Evolutionary conservation across 2,113 vertebrate species (phyloP).

Genomic region (Cyanoderma ruficeps): DNA sequence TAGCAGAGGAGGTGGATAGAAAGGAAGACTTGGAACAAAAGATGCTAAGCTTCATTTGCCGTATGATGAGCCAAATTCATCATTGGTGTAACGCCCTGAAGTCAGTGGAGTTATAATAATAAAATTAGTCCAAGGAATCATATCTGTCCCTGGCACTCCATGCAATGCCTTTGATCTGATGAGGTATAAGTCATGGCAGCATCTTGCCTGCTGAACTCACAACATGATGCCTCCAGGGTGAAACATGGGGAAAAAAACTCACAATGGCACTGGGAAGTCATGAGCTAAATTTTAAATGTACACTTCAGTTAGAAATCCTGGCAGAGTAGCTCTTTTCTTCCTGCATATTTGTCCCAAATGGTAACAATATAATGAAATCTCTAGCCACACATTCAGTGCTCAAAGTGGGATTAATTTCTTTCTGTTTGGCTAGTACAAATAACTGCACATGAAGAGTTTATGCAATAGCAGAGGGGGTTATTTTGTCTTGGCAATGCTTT

Average conservation of each 20-base stretch:
- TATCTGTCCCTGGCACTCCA: background rate
- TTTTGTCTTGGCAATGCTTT: conserved; percentile 52
- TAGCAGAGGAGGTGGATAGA: conserved; percentile 55
- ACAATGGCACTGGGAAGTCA: background rate
- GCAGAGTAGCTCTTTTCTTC: background rate
- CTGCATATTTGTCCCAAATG: conserved; percentile 22
- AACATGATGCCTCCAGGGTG: background rate
- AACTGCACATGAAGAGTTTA: conserved; percentile 30
- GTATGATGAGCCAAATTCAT: conserved; percentile 54
- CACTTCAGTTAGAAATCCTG: background rate
- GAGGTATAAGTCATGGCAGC: conserved; percentile 33
- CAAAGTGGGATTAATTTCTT: conserved; percentile 44
- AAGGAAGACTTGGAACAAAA: conserved; percentile 54
- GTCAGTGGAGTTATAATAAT: conserved; percentile 44
- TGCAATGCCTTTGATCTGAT: conserved; percentile 43
- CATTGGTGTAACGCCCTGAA: conserved; percentile 28
- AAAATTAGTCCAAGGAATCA: conserved; percentile 47
- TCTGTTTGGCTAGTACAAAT: conserved; percentile 46
- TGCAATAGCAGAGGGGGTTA: conserved; percentile 36
- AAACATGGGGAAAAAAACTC: background rate
- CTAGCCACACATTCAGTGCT: conserved; percentile 14
- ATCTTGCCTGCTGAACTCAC: background rate
- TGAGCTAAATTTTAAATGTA: background rate
- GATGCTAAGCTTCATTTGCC: conserved; percentile 58
- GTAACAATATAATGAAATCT: conserved; percentile 43